Conservation (phyloP, 2,113 vertebrate genomes). For the Fulica atra region DNA sequence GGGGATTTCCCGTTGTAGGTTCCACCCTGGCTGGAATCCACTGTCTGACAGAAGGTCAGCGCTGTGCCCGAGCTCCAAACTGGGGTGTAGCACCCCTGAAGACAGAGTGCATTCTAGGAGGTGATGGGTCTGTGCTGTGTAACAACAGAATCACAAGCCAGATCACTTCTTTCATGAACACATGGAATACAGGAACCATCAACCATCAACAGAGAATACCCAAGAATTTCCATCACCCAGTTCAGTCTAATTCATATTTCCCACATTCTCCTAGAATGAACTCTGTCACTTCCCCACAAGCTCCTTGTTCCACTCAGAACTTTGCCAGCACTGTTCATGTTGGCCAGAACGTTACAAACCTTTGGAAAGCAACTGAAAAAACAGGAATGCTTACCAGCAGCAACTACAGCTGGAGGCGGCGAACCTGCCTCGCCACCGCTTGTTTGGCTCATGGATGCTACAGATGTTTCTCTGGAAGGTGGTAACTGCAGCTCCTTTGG, state of each 20-base stretch:
- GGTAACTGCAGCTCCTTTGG: conserved; percentile 93
- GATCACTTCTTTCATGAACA: neutral
- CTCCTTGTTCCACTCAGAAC: conserved; percentile 45
- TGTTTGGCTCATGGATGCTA: conserved; percentile 95
- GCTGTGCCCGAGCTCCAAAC: neutral
- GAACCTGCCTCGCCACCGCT: conserved; percentile 93
- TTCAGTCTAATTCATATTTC: neutral
- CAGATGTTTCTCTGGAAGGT: conserved; percentile 83
- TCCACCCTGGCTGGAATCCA: neutral
- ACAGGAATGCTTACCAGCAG: conserved; percentile 89
- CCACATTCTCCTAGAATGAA: conserved; percentile 50
- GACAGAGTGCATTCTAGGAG: conserved; percentile 51
- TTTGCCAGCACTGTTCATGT: conserved; percentile 85
- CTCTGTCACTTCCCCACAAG: conserved; percentile 34
- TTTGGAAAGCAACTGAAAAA: conserved; percentile 28
- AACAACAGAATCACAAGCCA: neutral
- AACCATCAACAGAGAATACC: neutral
- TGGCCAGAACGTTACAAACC: conserved; percentile 52
- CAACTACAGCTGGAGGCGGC: conserved; percentile 87
- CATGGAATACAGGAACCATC: neutral
- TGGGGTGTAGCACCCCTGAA: neutral
- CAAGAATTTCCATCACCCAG: neutral
- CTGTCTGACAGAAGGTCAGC: neutral
- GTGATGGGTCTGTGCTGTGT: neutral
- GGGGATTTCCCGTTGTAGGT: neutral